phyloP scores from a whole-genome alignment of 2,113 vertebrate species.

The Ardeotis arabs region DNA sequence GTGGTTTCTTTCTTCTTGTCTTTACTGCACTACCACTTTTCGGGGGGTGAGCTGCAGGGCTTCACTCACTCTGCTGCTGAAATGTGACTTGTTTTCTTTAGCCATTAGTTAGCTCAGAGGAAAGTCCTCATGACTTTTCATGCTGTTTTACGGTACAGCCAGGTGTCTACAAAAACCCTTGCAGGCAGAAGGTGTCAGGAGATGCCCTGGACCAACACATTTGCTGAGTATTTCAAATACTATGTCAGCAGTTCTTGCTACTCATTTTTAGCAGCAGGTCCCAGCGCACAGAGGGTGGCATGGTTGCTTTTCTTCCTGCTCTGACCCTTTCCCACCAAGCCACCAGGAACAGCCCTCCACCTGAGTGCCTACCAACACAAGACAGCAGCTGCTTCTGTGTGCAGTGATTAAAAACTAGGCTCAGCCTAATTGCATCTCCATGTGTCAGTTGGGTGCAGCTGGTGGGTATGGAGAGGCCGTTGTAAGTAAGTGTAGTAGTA shows the following conservation, averaged over 20 bases:
- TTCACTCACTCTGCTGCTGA: not conserved
- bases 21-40: not conserved
- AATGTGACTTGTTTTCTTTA: not conserved
- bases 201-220: not conserved
- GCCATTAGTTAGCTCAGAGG: not conserved
- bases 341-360: not conserved
- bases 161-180: not conserved
- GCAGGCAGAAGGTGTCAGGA: not conserved
- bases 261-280: not conserved
- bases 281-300: fast-evolving
- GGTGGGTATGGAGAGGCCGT: not conserved
- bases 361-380: fast-evolving
- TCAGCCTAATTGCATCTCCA: not conserved
- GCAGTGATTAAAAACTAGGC: not conserved
- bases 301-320: not conserved
- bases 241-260: not conserved
- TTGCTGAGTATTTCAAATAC: not conserved
- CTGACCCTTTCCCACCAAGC: not conserved
- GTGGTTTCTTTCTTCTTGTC: not conserved
- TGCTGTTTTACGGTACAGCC: not conserved
- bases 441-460: not conserved
- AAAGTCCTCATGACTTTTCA: not conserved
- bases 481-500: not conserved
- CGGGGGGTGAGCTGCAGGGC: not conserved
- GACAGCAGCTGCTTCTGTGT: not conserved